Base-by-base conservation (phyloP, 2,888 invertebrate species). In the Pseudolycoriella hygida region DNA sequence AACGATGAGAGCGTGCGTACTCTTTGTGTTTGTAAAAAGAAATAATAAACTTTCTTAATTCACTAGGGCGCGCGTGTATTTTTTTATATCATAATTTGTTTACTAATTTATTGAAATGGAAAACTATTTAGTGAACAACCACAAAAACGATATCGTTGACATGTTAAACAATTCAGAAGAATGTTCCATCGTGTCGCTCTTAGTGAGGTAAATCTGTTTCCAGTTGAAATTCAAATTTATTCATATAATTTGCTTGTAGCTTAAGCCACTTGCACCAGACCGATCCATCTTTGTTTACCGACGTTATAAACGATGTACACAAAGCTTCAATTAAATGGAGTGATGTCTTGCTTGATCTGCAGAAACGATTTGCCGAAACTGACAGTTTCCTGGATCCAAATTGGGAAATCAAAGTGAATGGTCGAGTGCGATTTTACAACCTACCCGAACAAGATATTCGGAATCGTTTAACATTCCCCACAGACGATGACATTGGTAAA, bases 361-460 rank as follows among this genome's bases (percentile, higher is more conserved):
- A 84, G 57, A 67, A 71, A 55, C 58, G 62, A 47, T 56, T 80
- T 15, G 39, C 20, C 17, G 20, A 25, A 2, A 67, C 69, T 50
- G 58, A 52, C 58, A 61, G 48, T 51, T 54, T 32, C 53, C 61
- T 6, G 60, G 57, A 51, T 4, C 41, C 40, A 3, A 59, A 67
- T 51, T 59, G 57, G 48, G 61, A 57, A 45, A 53, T 76, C 49
- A 79, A 83, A 64, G 62, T 67, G 48, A 74, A 80, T 67, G 71
- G 82, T 14, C 77, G 78, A 58, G 75, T 77, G 6, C 67, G 83
- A 53, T 73, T 77, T 54, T 69, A 66, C 62, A 75, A 74, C 18
- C 62, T 86, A 48, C 82, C 83, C 1, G 71, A 74, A 1, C 77
- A 76, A 57, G 77, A 79, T 15, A 80, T 80, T 56, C 60, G 80